Conservation (phyloP, 2,888 invertebrate genomes). For the Theristus sp. region DNA sequence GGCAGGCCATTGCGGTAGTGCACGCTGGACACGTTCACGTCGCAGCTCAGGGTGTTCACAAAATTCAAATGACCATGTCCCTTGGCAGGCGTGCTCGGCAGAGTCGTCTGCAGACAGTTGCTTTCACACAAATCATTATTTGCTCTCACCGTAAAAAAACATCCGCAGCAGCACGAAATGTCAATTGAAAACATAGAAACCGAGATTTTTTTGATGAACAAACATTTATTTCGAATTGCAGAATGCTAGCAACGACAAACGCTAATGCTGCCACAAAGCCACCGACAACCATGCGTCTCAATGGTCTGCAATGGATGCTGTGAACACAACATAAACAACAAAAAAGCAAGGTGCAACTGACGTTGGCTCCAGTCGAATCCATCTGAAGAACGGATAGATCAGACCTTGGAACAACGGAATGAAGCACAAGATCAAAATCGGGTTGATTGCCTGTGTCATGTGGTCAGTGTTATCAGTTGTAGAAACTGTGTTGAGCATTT, state of each 20-base stretch:
- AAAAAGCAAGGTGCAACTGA: too few species aligned
- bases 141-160: too few species aligned
- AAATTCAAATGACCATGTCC: constrained; percentile 41
- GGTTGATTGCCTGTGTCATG: constrained; percentile 26
- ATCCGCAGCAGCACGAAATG: too few species aligned
- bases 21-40: constrained; percentile 34
- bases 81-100: constrained; percentile 31
- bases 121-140: background rate
- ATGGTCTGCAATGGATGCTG: constrained; percentile 48
- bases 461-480: too few species aligned
- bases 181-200: background rate
- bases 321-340: too few species aligned
- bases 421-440: constrained; percentile 32
- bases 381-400: constrained; percentile 21
- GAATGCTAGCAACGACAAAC: constrained; percentile 67
- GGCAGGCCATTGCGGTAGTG: too few species aligned
- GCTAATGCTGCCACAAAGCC: constrained; percentile 64
- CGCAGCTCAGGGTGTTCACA: constrained; percentile 46
- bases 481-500: too few species aligned
- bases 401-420: constrained; percentile 34
- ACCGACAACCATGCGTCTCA: constrained; percentile 69
- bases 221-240: constrained; percentile 30
- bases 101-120: constrained; percentile 28
- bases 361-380: constrained; percentile 11
- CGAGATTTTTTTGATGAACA: background rate